Evolutionary conservation across 37 sponge, comb jelly and placozoan species (phyloP).

Genomic region (Crambe crambe): DNA sequence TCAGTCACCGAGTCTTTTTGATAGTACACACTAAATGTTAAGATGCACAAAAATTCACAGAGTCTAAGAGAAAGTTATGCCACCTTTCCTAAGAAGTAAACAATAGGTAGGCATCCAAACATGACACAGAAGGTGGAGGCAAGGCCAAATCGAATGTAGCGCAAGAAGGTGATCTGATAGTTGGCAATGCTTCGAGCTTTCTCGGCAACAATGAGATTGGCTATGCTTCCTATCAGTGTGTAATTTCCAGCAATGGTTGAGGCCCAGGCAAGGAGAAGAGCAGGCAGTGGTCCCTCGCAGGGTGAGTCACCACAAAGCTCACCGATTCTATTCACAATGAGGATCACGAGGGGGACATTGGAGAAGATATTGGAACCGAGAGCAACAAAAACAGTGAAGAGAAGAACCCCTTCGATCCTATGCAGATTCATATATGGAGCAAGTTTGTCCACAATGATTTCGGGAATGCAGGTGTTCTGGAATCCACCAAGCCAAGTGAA

Average conservation of each 20-base stretch:
- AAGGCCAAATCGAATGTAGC: conserved; percentile 80
- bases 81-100: conserved; percentile 67
- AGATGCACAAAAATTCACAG: no score
- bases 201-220: conserved; percentile 93
- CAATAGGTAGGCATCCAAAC: conserved; percentile 76
- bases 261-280: conserved; percentile 85
- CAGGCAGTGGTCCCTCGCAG: conserved; percentile 40
- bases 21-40: no score
- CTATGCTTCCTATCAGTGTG: conserved; percentile 90
- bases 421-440: conserved; percentile 59
- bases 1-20: no score
- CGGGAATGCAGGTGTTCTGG: conserved; percentile 77
- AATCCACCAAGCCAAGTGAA: conserved; percentile 92
- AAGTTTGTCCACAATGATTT: conserved; percentile 38
- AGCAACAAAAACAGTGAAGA: conserved; percentile 76
- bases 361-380: conserved; percentile 85
- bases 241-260: conserved; percentile 90
- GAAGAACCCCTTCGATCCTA: conserved; percentile 55
- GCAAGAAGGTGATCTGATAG: conserved; percentile 68
- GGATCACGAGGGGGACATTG: conserved; percentile 84
- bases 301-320: conserved; percentile 54
- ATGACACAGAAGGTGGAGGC: conserved; percentile 76
- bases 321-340: conserved; percentile 63
- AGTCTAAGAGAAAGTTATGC: neutral
- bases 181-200: conserved; percentile 72